Evolutionary conservation across 2,113 vertebrate species (phyloP).

Genomic region (Agapornis roseicollis): DNA sequence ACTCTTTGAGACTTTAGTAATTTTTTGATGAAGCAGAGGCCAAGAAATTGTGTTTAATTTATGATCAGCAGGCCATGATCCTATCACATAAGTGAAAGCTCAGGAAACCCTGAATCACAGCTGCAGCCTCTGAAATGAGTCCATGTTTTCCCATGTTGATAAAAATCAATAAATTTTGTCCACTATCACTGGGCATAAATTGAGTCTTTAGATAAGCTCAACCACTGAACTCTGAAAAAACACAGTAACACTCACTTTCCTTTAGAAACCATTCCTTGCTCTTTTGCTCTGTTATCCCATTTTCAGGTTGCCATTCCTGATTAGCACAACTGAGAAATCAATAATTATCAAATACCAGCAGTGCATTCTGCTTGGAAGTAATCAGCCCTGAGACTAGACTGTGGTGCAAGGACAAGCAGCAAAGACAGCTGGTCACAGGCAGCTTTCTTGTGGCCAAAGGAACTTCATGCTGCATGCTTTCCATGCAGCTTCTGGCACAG

Average conservation of each 20-base stretch:
- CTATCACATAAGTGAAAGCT: neutral
- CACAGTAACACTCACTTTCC: neutral
- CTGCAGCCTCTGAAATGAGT: neutral
- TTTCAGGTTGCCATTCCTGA: neutral
- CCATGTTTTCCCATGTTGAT: neutral
- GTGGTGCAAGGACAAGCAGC: neutral
- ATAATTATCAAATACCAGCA: neutral
- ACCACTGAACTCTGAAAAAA: neutral
- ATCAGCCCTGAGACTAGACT: neutral
- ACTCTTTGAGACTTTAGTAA: neutral
- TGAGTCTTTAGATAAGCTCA: neutral
- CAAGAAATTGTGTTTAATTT: neutral
- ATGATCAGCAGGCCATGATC: neutral
- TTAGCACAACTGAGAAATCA: neutral
- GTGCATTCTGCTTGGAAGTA: neutral
- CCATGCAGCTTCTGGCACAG: neutral
- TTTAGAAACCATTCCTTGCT: neutral
- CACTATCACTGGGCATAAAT: neutral
- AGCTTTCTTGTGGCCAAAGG: neutral
- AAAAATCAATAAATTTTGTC: neutral
- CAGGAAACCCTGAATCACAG: neutral
- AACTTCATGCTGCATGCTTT: accelerated
- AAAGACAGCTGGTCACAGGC: neutral
- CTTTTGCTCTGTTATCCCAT: neutral
- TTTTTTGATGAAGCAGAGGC: neutral